phyloP scores from a whole-genome alignment of 1,140 invertebrate species.

The Sweltsa coloradensis region DNA sequence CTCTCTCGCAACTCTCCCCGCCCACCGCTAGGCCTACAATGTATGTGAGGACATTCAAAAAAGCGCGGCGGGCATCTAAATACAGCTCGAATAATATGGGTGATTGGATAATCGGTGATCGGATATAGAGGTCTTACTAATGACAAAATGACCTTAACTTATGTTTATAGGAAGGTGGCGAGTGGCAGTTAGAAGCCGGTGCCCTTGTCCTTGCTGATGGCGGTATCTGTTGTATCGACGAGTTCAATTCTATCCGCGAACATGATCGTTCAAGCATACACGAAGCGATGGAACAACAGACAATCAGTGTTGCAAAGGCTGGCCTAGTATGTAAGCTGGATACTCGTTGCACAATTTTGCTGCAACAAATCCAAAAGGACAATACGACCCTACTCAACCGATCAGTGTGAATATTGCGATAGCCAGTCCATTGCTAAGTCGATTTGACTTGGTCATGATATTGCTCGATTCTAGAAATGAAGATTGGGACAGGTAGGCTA shows the following conservation, averaged over 20 bases:
- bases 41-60: too few species aligned
- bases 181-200: conserved; percentile 81
- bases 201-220: conserved; percentile 74
- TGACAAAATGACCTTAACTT: too few species aligned
- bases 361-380: conserved; percentile 77
- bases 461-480: conserved; percentile 63
- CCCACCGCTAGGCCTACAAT: too few species aligned
- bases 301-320: conserved; percentile 80
- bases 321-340: conserved; percentile 80
- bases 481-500: conserved; percentile 70
- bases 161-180: conserved; percentile 56
- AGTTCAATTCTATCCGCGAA: conserved; percentile 70
- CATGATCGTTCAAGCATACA: conserved; percentile 74
- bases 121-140: too few species aligned
- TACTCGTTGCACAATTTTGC: conserved; percentile 73
- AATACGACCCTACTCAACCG: conserved; percentile 48
- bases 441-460: conserved; percentile 82
- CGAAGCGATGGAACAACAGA: conserved; percentile 94
- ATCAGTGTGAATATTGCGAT: conserved; percentile 64
- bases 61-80: too few species aligned
- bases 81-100: too few species aligned
- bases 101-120: too few species aligned
- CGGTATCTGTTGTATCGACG: conserved; percentile 87
- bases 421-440: conserved; percentile 74
- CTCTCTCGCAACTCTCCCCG: too few species aligned